phyloP scores from a whole-genome alignment of 2,888 invertebrate genomes.

The Eugnorisma glareosa region DNA sequence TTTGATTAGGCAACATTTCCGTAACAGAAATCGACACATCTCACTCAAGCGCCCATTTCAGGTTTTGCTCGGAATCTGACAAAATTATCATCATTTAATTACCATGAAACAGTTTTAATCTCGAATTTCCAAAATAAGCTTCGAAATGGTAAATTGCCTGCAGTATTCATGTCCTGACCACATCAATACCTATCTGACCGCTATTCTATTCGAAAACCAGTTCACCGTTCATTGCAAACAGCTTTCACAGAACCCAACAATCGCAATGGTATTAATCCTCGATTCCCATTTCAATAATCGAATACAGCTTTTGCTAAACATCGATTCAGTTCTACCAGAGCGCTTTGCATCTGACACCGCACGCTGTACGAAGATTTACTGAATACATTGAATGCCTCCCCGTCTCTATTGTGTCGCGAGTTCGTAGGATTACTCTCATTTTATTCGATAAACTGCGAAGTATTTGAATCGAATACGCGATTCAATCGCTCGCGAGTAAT shows the following conservation, averaged over 20 bases:
- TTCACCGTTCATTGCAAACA: constrained; percentile 54
- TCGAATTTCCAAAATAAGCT: constrained; percentile 2
- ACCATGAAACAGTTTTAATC: background rate
- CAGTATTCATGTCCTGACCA: constrained; percentile 9
- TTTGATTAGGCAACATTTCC: constrained; percentile 10
- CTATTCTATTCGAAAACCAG: constrained; percentile 38
- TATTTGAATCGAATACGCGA: constrained; percentile 62
- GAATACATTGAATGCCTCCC: constrained; percentile 69
- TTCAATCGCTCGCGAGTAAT: constrained; percentile 64
- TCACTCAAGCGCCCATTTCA: background rate
- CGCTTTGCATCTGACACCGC: constrained; percentile 74
- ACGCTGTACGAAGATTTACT: constrained; percentile 74
- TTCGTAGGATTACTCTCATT: constrained; percentile 64
- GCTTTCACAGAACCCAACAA: constrained; percentile 61
- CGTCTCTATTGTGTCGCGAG: constrained; percentile 64
- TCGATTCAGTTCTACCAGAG: constrained; percentile 60
- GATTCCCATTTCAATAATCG: constrained; percentile 70
- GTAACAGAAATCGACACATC: background rate
- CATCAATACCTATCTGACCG: constrained; percentile 19
- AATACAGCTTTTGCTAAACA: constrained; percentile 69
- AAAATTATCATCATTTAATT: background rate
- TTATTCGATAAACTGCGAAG: constrained; percentile 68
- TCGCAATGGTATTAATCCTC: constrained; percentile 68
- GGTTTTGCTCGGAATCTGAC: background rate
- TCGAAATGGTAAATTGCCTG: constrained; percentile 17